Evolutionary conservation across 2,797 vertebrate species (phyloP).

Genomic region (Petrocephalus sullivani): DNA sequence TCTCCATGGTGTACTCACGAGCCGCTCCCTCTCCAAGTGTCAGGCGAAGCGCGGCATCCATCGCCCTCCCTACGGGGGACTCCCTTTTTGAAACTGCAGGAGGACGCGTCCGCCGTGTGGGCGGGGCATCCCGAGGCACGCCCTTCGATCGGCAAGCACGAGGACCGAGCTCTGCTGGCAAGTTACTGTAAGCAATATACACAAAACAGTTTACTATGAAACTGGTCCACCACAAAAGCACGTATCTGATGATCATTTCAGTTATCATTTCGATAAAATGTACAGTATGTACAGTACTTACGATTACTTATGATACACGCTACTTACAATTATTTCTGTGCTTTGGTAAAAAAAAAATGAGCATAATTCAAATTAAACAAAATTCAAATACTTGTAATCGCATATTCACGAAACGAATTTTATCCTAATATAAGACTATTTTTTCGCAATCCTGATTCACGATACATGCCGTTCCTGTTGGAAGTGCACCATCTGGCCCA

Average conservation of each 20-base stretch:
- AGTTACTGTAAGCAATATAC: not conserved
- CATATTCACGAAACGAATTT: not conserved
- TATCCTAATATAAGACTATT: not conserved
- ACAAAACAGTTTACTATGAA: not conserved
- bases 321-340: not conserved
- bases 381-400: not conserved
- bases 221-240: not conserved
- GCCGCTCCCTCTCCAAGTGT: not conserved
- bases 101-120: slow-evolving; percentile 44
- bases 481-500: slow-evolving; percentile 64
- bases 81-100: slow-evolving; percentile 37
- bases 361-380: not conserved
- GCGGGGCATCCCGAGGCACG: slow-evolving; percentile 35
- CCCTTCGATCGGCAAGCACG: not conserved
- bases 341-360: not conserved
- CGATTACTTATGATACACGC: not conserved
- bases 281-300: not conserved
- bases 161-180: not conserved
- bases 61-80: not conserved
- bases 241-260: not conserved
- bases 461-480: slow-evolving; percentile 43
- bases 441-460: not conserved
- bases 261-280: not conserved
- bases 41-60: not conserved
- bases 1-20: not conserved